These are phyloP conservation scores for Drosophila ogumai DNA, from an alignment of 1,140 invertebrate species.

Conservation along the genomic window DNA sequence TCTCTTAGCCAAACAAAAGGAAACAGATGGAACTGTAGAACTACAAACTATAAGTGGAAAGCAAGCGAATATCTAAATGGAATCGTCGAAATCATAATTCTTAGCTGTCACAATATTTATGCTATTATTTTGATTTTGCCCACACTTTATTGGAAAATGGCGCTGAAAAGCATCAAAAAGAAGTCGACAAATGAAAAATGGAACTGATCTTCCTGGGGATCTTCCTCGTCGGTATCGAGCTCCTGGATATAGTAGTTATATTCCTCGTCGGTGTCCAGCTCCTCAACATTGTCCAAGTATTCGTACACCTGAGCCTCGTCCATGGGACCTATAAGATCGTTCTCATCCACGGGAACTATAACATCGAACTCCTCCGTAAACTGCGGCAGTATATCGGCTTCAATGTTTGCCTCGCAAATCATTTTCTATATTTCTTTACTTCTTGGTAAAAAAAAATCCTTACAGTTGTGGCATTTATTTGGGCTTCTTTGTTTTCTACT, in stretches of 20 bases:
- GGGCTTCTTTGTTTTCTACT: background rate
- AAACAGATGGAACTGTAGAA: constrained; percentile 13
- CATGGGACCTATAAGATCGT: too few species aligned
- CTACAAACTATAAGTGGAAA: constrained; percentile 31
- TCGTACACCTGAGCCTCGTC: too few species aligned
- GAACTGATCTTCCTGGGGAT: too few species aligned
- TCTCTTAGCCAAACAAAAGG: constrained; percentile 4
- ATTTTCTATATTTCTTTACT: background rate
- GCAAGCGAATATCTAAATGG: constrained; percentile 11
- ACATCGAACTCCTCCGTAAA: fast-evolving
- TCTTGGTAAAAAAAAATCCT: background rate
- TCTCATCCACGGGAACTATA: background rate
- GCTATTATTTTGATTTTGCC: too few species aligned
- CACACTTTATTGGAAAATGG: too few species aligned
- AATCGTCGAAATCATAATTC: background rate
- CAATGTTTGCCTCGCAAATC: background rate
- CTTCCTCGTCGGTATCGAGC: too few species aligned
- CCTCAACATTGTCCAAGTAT: too few species aligned
- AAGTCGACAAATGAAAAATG: too few species aligned
- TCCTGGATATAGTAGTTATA: too few species aligned
- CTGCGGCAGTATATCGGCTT: background rate
- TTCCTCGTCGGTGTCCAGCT: too few species aligned
- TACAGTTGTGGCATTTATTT: background rate
- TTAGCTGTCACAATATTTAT: too few species aligned
- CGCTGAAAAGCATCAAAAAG: too few species aligned